phyloP scores from a whole-genome alignment of 2,888 invertebrate species.

The Drepanosiphum platanoidis region DNA sequence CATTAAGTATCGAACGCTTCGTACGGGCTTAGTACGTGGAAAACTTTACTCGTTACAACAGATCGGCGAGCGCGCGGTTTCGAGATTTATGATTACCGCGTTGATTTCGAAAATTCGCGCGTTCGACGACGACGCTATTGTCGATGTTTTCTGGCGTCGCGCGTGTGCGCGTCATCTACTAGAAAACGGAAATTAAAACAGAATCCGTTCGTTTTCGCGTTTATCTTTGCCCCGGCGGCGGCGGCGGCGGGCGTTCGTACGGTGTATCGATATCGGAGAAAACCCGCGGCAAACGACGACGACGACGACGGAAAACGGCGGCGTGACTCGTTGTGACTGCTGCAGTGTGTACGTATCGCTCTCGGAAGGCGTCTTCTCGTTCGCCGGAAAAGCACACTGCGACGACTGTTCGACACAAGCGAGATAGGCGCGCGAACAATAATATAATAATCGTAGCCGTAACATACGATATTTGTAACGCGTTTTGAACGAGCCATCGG shows the following conservation, averaged over 20 bases:
- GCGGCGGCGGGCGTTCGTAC: neutral
- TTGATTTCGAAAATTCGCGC: neutral
- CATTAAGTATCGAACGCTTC: neutral
- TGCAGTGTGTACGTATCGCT: too few species aligned
- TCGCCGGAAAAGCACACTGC: neutral
- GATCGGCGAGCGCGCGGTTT: neutral
- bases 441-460: neutral
- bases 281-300: neutral
- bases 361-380: neutral
- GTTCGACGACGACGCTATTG: too few species aligned
- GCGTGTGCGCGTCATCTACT: neutral
- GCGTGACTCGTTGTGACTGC: too few species aligned
- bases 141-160: neutral
- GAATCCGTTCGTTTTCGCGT: conserved; percentile 9
- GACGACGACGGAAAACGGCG: too few species aligned
- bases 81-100: neutral
- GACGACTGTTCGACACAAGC: too few species aligned
- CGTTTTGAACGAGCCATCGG: too few species aligned
- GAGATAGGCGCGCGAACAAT: neutral
- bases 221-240: neutral
- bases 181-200: conserved; percentile 14
- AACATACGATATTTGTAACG: neutral
- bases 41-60: conserved; percentile 8
- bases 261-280: neutral
- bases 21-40: neutral